A percentile compares a stretch with the other conserved stretches of the same genome.
phyloP scores from a whole-genome alignment of 2,797 vertebrate genomes.

The Megaceryle alcyon region DNA sequence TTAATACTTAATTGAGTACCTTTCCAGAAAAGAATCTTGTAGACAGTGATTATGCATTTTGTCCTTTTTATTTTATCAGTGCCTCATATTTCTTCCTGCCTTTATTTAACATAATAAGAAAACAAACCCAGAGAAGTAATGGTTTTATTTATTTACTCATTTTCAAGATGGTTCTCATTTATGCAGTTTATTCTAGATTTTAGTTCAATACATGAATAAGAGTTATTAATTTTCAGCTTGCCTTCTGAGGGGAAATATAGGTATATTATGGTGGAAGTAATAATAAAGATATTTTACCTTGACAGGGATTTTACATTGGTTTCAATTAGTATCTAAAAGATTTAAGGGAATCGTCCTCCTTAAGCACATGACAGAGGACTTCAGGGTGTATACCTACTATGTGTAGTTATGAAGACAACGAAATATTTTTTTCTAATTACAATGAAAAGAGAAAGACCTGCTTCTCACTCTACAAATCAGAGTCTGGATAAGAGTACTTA shows the following conservation, averaged over 20 bases:
- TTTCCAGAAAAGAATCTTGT: not conserved
- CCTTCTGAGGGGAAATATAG: not conserved
- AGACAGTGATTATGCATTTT: not conserved
- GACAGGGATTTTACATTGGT: not conserved
- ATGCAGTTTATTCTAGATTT: not conserved
- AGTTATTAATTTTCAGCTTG: not conserved
- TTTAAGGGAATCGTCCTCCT: not conserved
- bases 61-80: too few species aligned
- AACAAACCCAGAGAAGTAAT: not conserved
- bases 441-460: not conserved
- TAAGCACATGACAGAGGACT: not conserved
- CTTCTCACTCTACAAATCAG: not conserved
- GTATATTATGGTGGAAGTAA: not conserved
- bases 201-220: not conserved
- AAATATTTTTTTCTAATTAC: not conserved
- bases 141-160: not conserved
- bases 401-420: not conserved
- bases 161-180: not conserved
- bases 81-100: not conserved
- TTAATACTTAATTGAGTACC: not conserved
- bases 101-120: not conserved
- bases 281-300: not conserved
- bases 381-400: not conserved
- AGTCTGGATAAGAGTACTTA: not conserved
- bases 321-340: not conserved